Conservation (phyloP, 2,888 invertebrate genomes). For the Crematogaster levior region DNA sequence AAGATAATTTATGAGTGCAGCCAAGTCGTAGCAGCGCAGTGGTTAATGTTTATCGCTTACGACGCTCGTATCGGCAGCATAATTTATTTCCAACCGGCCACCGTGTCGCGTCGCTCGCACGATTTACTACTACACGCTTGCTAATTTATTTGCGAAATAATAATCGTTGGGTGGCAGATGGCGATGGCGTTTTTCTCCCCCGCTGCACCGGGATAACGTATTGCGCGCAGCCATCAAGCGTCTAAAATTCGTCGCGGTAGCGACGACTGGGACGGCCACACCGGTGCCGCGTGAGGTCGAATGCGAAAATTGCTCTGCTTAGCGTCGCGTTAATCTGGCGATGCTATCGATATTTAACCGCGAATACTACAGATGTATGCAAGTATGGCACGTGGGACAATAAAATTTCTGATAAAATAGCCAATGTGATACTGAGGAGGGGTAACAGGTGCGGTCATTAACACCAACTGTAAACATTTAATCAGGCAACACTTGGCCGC, state of each 20-base stretch:
- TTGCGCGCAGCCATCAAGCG: conserved; percentile 31
- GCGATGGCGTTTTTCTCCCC: conserved; percentile 43
- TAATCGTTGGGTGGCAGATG: conserved; percentile 51
- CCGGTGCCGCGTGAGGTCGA: background rate
- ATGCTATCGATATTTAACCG: conserved; percentile 34
- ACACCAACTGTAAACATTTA: conserved; percentile 55
- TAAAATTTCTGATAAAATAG: conserved; percentile 44
- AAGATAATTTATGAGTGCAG: conserved; percentile 45
- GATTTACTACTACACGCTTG: conserved; percentile 42
- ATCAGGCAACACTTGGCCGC: conserved; percentile 50
- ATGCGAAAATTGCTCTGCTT: conserved; percentile 25
- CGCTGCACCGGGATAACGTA: conserved; percentile 29
- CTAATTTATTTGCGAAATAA: conserved; percentile 51
- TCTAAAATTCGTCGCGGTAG: conserved; percentile 2
- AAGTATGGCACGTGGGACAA: background rate
- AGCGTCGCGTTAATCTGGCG: conserved; percentile 16
- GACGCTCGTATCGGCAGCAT: conserved; percentile 51
- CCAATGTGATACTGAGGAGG: background rate
- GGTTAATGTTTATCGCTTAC: conserved; percentile 54
- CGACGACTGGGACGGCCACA: background rate
- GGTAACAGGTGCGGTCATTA: conserved; percentile 48
- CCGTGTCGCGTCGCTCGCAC: conserved; percentile 37
- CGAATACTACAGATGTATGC: conserved; percentile 43
- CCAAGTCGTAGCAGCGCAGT: conserved; percentile 18
- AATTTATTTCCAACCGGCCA: conserved; percentile 36